phyloP scores from a whole-genome alignment of 2,113 vertebrate species.

The Chaetodon auriga region DNA sequence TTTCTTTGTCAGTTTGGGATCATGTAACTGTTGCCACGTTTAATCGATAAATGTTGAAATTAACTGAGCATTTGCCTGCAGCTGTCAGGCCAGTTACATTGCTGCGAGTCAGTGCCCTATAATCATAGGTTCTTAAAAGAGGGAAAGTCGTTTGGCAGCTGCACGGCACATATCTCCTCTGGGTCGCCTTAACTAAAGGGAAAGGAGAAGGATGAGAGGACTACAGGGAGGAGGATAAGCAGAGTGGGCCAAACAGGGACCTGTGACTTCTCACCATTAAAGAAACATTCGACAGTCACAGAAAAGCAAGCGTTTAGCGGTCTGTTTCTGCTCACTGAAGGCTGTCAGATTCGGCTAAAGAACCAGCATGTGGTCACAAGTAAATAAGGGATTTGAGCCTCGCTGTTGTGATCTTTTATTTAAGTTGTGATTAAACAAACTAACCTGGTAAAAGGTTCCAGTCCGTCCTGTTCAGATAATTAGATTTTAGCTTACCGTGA shows the following conservation, averaged over 20 bases:
- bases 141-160: constrained; percentile 26
- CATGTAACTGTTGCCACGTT: not conserved
- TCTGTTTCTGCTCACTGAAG: not conserved
- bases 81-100: not conserved
- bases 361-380: not conserved
- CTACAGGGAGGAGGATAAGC: constrained; percentile 6
- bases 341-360: not conserved
- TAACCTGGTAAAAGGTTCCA: not conserved
- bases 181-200: constrained; percentile 8
- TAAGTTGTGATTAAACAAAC: not conserved
- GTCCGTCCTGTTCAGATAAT: not conserved
- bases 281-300: not conserved
- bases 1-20: not conserved
- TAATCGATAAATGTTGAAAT: constrained; percentile 1
- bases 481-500: not conserved
- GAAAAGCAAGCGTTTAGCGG: not conserved
- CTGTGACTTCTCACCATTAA: not conserved
- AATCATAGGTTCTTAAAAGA: constrained; percentile 29
- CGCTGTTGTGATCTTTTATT: not conserved
- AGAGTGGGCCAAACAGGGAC: not conserved
- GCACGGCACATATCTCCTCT: constrained; percentile 28
- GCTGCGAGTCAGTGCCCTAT: not conserved
- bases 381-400: not conserved
- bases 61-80: not conserved
- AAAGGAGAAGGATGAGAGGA: constrained; percentile 5